A percentile compares a stretch with the other conserved stretches of the same genome.
Conservation (phyloP, 2,888 invertebrate species). For the Pandemis corylana region DNA sequence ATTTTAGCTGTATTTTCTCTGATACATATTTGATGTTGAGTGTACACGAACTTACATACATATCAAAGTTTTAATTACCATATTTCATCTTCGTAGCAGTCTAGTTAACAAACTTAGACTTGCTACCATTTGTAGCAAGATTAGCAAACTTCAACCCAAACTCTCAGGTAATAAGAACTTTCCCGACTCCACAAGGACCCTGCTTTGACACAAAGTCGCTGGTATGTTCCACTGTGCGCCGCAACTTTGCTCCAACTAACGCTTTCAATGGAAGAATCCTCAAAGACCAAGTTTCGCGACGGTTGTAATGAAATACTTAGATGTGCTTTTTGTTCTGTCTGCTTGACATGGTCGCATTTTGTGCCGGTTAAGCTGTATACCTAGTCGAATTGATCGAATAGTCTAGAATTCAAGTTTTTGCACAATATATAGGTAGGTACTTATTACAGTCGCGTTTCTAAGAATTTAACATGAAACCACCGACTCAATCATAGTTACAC, state of each 20-base stretch:
- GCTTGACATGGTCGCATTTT: no score
- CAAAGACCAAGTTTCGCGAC: background rate
- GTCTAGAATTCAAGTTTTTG: no score
- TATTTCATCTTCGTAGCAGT: background rate
- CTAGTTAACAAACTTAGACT: background rate
- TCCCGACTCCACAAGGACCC: background rate
- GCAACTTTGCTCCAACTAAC: slow-evolving; percentile 3
- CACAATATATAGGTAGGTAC: no score
- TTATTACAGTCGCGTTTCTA: no score
- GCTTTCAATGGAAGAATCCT: slow-evolving; percentile 1
- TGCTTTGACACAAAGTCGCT: slow-evolving; percentile 4
- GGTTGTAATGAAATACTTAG: slow-evolving; percentile 1
- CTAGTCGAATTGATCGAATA: no score
- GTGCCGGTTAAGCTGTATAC: no score
- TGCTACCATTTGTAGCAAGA: background rate
- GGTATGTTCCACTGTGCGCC: background rate
- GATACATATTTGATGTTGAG: background rate
- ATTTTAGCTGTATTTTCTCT: no score
- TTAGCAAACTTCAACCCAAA: background rate
- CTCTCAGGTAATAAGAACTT: slow-evolving; percentile 5
- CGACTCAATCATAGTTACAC: no score
- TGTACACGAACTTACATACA: background rate
- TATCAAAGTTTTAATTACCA: background rate
- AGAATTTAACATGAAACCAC: no score
- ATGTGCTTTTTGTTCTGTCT: background rate